Evolutionary conservation across 2,888 invertebrate genomes (phyloP).

Genomic region (Dryobotodes eremita): DNA sequence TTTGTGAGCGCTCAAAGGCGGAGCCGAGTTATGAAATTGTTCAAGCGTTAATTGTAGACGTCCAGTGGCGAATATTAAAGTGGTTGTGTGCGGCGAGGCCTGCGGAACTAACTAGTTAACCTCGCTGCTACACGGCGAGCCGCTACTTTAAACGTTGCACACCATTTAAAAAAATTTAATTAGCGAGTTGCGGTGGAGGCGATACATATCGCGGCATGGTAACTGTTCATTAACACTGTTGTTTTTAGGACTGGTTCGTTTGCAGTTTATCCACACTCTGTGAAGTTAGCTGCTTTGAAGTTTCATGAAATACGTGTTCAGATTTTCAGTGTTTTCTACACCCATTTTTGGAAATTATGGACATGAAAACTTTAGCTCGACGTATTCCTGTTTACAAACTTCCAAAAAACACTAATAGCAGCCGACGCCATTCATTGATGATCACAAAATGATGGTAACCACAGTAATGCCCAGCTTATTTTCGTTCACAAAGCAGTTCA

Average conservation of each 20-base stretch:
- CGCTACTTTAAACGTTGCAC: slow-evolving; percentile 75
- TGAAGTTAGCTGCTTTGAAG: slow-evolving; percentile 11
- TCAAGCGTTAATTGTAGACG: slow-evolving; percentile 90
- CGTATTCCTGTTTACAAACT: neutral
- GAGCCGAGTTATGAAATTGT: slow-evolving; percentile 89
- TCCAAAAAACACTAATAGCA: neutral
- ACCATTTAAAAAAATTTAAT: slow-evolving; percentile 79
- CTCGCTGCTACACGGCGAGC: slow-evolving; percentile 76
- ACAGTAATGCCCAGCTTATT: slow-evolving; percentile 40
- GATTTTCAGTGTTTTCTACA: neutral
- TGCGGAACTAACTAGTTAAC: slow-evolving; percentile 86
- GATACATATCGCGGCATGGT: slow-evolving; percentile 69
- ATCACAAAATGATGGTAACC: slow-evolving; percentile 17
- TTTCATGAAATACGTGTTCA: neutral
- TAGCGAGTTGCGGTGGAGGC: slow-evolving; percentile 73
- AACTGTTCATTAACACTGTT: slow-evolving; percentile 66
- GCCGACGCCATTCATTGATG: neutral
- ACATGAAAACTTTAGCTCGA: neutral
- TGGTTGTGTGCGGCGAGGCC: slow-evolving; percentile 78
- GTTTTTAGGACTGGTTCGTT: slow-evolving; percentile 50
- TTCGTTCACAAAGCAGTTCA: slow-evolving; percentile 38
- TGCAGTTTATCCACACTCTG: slow-evolving; percentile 23
- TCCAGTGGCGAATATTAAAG: slow-evolving; percentile 89
- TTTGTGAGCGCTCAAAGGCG: slow-evolving; percentile 86
- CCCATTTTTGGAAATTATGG: neutral